Conservation (phyloP, 1,140 invertebrate species). For the Steinernema feltiae region DNA sequence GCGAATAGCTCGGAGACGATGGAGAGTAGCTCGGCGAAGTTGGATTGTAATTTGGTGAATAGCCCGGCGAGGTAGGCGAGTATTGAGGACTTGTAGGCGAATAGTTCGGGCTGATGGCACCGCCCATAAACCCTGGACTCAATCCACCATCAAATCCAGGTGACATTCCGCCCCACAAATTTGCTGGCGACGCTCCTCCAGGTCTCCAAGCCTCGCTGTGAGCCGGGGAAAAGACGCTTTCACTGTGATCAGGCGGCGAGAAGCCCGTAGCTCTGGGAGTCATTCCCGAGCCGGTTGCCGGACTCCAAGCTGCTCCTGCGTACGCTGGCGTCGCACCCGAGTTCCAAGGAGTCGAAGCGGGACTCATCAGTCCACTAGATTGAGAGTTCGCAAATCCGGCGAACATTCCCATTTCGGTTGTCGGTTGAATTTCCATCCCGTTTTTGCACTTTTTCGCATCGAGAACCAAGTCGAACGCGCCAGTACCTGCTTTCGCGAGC, state of each 20-base stretch:
- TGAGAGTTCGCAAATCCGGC: constrained; percentile 59
- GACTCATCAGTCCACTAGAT: constrained; percentile 74
- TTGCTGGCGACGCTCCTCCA: constrained; percentile 34
- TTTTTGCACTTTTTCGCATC: constrained; percentile 97
- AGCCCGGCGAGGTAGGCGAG: constrained; percentile 70
- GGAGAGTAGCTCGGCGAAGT: constrained; percentile 62
- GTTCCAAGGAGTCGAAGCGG: constrained; percentile 89
- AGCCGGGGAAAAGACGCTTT: constrained; percentile 42
- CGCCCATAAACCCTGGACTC: constrained; percentile 17
- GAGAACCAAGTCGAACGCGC: constrained; percentile 89
- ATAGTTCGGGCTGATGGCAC: constrained; percentile 53
- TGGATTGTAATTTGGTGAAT: constrained; percentile 63
- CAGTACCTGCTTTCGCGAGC: constrained; percentile 91
- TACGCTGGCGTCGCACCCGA: constrained; percentile 81
- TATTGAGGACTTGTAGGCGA: constrained; percentile 70
- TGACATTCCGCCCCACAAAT: constrained; percentile 76
- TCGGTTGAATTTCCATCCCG: constrained; percentile 88
- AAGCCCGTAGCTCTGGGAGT: constrained; percentile 90
- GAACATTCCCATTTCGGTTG: constrained; percentile 40
- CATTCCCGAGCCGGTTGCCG: constrained; percentile 80
- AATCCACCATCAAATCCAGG: constrained; percentile 59
- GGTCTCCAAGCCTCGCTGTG: constrained; percentile 20
- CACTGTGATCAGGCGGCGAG: constrained; percentile 67
- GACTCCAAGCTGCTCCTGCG: constrained; percentile 71
- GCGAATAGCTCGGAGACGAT: constrained; percentile 57